These are phyloP conservation scores for Campopleginae sp. DNA, from an alignment of 2,888 invertebrate species.

Conservation along the genomic window DNA sequence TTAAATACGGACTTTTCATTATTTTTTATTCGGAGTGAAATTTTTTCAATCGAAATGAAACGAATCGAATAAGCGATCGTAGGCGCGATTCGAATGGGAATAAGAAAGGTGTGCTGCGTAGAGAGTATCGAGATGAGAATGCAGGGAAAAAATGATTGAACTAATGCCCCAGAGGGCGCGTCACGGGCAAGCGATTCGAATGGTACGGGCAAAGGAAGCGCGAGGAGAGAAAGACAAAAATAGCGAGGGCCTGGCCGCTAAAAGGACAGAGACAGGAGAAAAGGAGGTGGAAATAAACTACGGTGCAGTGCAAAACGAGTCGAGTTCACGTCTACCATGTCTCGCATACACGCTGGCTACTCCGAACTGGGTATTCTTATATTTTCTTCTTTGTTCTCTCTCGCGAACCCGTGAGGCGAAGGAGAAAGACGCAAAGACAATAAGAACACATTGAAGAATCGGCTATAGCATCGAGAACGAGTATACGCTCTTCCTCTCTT, in stretches of 20 bases:
- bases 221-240: background rate
- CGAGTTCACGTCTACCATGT: constrained; percentile 68
- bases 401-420: background rate
- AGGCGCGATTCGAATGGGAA: background rate
- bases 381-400: constrained; percentile 24
- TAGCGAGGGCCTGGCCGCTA: too few relatives aligned
- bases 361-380: background rate
- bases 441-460: background rate
- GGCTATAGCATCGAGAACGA: constrained; percentile 3
- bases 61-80: background rate
- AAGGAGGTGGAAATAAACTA: constrained; percentile 12
- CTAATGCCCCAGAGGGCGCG: background rate
- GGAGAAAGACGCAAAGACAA: background rate
- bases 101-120: background rate
- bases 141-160: background rate
- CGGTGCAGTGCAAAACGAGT: constrained; percentile 54
- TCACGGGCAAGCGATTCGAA: background rate
- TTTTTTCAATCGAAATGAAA: background rate
- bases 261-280: background rate
- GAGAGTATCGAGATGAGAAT: background rate
- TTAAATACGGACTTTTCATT: too few relatives aligned
- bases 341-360: constrained; percentile 62
- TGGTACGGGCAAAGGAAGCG: background rate
- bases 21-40: background rate
- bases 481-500: constrained; percentile 11